Evolutionary conservation across 2,113 vertebrate genomes (phyloP).

Genomic region (Bolborhynchus lineola): DNA sequence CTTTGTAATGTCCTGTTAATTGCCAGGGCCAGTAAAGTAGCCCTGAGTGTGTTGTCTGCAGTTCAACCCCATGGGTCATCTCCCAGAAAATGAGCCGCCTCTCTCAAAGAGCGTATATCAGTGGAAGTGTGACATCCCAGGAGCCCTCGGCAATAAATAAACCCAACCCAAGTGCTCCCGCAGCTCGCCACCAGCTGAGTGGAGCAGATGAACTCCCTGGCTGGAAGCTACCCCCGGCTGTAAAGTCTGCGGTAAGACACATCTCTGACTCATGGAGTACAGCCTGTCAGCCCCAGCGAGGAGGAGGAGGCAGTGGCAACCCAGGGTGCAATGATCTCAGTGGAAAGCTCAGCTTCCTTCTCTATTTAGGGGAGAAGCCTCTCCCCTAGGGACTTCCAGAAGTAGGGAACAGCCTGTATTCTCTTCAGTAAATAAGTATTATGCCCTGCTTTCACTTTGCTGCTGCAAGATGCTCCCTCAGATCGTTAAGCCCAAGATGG

Average conservation of each 20-base stretch:
- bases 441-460: neutral
- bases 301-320: neutral
- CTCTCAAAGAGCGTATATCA: neutral
- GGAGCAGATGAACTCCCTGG: neutral
- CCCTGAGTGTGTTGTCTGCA: neutral
- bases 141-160: slow-evolving; percentile 23
- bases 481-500: fast-evolving
- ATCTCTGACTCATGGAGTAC: neutral
- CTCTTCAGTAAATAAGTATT: neutral
- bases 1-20: neutral
- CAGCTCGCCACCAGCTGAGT: neutral
- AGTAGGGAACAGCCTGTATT: neutral
- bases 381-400: neutral
- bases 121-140: neutral
- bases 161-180: neutral
- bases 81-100: neutral
- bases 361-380: neutral
- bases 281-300: neutral
- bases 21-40: neutral
- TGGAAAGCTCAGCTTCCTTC: neutral
- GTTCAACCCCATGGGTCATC: neutral
- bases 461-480: neutral
- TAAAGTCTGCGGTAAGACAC: neutral
- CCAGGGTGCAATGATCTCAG: neutral
- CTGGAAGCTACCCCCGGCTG: neutral